phyloP scores from a whole-genome alignment of 2,113 vertebrate species.

The Microcebus griseorufus region DNA sequence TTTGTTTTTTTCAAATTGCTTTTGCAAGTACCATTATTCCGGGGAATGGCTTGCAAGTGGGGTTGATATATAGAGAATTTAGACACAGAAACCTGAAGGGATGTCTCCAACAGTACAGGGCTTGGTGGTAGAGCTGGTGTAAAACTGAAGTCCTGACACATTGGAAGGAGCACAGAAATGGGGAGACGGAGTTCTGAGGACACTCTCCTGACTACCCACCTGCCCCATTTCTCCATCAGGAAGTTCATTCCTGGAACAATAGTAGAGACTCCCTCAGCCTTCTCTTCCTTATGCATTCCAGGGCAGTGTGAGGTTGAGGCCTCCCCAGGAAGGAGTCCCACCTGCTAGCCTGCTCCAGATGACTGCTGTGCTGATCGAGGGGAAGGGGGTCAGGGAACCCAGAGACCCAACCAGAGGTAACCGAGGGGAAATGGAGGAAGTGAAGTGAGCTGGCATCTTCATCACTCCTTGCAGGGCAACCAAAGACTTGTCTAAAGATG shows the following conservation, averaged over 20 bases:
- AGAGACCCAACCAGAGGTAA: neutral
- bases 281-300: neutral
- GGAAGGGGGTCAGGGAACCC: accelerated
- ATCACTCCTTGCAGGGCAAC: neutral
- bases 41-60: neutral
- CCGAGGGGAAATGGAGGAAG: neutral
- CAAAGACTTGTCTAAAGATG: neutral
- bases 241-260: neutral
- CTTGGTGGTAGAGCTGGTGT: neutral
- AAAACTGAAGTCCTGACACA: neutral
- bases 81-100: neutral
- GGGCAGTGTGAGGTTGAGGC: neutral
- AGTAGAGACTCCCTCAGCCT: accelerated
- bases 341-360: neutral
- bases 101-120: neutral
- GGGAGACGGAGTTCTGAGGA: neutral
- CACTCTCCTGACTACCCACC: neutral
- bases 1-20: neutral
- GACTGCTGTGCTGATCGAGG: neutral
- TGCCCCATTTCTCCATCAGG: neutral
- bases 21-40: neutral
- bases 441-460: neutral
- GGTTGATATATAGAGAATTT: neutral
- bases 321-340: neutral
- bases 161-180: neutral